Evolutionary conservation across 2,888 invertebrate species (phyloP).

Genomic region (Chloromyia formosa): DNA sequence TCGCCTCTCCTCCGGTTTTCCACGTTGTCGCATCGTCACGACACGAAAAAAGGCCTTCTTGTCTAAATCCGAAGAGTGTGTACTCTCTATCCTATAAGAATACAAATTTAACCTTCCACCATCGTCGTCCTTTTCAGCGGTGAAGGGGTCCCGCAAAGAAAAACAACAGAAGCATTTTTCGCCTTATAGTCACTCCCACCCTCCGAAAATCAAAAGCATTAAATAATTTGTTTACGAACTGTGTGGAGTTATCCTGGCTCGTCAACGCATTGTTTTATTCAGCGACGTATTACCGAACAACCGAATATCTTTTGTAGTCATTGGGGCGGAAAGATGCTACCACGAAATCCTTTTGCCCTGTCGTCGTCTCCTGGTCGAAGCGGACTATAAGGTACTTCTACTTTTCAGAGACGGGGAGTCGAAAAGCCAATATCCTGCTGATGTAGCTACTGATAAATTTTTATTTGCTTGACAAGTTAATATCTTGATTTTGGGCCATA

Average conservation of each 20-base stretch:
- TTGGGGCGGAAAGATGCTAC: constrained; percentile 24
- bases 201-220: constrained; percentile 43
- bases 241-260: constrained; percentile 21
- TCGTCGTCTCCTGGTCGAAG: not conserved
- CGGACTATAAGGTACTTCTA: not conserved
- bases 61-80: constrained; percentile 19
- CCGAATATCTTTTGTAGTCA: constrained; percentile 6
- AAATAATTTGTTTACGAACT: constrained; percentile 45
- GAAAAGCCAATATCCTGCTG: constrained; percentile 41
- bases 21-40: not conserved
- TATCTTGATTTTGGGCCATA: constrained; percentile 51
- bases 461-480: constrained; percentile 56
- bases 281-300: not conserved
- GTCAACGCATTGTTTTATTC: constrained; percentile 31
- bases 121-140: not conserved
- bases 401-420: not conserved
- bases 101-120: not conserved
- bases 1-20: not conserved
- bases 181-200: not conserved
- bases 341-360: not conserved
- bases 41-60: not conserved
- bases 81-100: not conserved
- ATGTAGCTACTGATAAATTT: constrained; percentile 53
- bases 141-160: not conserved
- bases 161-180: constrained; percentile 21